Percentiles rank a stretch among this genome's conserved stretches.
Conservation (phyloP, 2,888 invertebrate species). For the Drosophila prolongata region DNA sequence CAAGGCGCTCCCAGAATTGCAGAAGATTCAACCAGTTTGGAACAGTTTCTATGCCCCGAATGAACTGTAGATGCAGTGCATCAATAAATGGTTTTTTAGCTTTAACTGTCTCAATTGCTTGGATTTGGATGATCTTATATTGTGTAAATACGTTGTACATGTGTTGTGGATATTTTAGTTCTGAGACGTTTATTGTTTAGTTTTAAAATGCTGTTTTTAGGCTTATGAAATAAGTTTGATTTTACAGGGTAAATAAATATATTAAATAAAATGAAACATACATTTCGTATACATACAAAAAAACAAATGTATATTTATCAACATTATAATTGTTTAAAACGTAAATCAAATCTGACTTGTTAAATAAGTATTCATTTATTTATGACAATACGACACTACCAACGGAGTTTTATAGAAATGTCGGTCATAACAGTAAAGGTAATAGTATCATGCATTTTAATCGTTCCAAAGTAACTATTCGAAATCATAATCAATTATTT, state of each 20-base stretch:
- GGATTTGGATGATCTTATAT: conserved; percentile 17
- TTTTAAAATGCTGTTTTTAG: conserved; percentile 3
- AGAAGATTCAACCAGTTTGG: conserved; percentile 77
- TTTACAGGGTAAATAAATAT: neutral
- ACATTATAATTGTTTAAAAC: too few relatives aligned
- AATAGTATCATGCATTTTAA: too few relatives aligned
- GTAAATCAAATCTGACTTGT: too few relatives aligned
- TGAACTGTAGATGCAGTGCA: conserved; percentile 58
- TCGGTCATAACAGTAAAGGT: too few relatives aligned
- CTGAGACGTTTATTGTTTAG: neutral
- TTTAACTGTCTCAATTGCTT: conserved; percentile 51
- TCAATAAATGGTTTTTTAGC: conserved; percentile 45
- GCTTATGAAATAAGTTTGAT: neutral
- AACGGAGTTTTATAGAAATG: too few relatives aligned
- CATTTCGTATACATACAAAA: neutral
- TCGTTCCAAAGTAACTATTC: too few relatives aligned
- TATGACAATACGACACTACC: too few relatives aligned
- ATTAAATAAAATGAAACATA: neutral
- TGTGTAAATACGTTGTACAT: conserved; percentile 51
- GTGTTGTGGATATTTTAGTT: conserved; percentile 12
- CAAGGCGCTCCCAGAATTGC: conserved; percentile 75
- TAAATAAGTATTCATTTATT: too few relatives aligned
- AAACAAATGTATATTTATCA: too few relatives aligned
- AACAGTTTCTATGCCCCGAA: conserved; percentile 75
- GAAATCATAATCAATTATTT: too few relatives aligned